Evolutionary conservation across 2,888 invertebrate genomes (phyloP), one percentile per base, ranked within the genome.

Genomic region (Brachyopa scutellaris): DNA sequence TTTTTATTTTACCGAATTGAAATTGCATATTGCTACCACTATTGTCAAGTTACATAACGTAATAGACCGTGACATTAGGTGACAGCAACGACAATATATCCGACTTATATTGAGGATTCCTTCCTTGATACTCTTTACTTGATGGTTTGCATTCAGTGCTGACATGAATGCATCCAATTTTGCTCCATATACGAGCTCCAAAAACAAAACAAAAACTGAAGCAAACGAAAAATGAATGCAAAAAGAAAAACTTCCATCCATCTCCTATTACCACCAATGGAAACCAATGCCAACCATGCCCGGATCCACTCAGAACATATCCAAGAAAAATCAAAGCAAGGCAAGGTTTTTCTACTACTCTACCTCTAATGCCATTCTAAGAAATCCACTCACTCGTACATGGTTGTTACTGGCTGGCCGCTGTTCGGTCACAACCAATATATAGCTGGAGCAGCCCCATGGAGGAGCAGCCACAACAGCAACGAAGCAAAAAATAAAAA

Each of bases 191-290:
- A n/a, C 36, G n/a, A n/a, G 5, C n/a, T 11, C 36, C 15, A n/a
- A 11, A 40, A 36, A 38, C 1, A 13, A n/a, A 5, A 15, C 17
- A 21, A 19, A 49, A 31, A 23, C n/a, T n/a, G n/a, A n/a, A n/a
- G n/a, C n/a, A n/a, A n/a, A n/a, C n/a, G n/a, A n/a, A n/a, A n/a
- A n/a, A n/a, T n/a, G n/a, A n/a, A n/a, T n/a, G n/a, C n/a, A n/a
- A n/a, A n/a, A n/a, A n/a, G n/a, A n/a, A 29, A 49, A 38, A 33
- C 40, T 59, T 8, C 13, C 33, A 26, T 53, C 9, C 76, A 36
- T 53, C 76, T 76, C 69, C 45, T 69, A 76, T 74, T 74, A 74
- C 74, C 40, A 40, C 55, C n/a, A 49, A 26, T 40, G 49, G n/a
- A 19, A 11, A 53, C 40, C 31, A 23, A 36, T 13, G 21, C 67